Evolutionary conservation across 2,888 invertebrate genomes (phyloP).

Genomic region (Chymomyza amoena): DNA sequence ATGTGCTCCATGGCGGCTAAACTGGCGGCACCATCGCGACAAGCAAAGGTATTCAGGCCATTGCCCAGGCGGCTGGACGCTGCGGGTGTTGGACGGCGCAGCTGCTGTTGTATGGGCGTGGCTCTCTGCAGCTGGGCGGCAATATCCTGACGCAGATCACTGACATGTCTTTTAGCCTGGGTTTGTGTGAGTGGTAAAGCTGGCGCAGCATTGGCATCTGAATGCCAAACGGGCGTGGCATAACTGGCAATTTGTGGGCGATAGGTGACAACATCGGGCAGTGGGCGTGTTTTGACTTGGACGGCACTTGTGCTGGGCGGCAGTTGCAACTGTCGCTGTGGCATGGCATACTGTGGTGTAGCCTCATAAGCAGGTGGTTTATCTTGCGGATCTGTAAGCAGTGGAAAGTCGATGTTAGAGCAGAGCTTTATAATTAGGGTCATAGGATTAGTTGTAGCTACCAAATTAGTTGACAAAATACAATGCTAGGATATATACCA

Average conservation of each 20-base stretch:
- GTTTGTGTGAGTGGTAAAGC: constrained; percentile 28
- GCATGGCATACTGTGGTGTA: constrained; percentile 41
- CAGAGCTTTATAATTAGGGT: background rate
- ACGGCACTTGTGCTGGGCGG: constrained; percentile 30
- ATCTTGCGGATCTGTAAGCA: constrained; percentile 37
- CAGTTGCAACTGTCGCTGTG: constrained; percentile 27
- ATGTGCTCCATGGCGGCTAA: constrained; percentile 22
- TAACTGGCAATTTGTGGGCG: constrained; percentile 25
- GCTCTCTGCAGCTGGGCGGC: constrained; percentile 69
- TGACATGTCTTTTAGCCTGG: constrained; percentile 59
- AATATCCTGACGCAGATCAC: constrained; percentile 71
- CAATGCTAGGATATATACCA: background rate
- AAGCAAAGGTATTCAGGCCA: constrained; percentile 26
- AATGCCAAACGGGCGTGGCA: constrained; percentile 51
- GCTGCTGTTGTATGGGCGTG: constrained; percentile 43
- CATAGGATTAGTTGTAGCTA: background rate
- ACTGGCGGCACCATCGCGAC: constrained; percentile 55
- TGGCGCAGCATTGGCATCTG: constrained; percentile 30
- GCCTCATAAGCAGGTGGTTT: constrained; percentile 55
- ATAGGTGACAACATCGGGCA: constrained; percentile 30
- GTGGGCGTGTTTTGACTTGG: constrained; percentile 18
- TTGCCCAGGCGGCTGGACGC: constrained; percentile 1
- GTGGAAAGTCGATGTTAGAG: background rate
- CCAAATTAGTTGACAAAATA: background rate
- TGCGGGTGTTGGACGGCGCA: constrained; percentile 10